Evolutionary conservation across 1,140 invertebrate genomes (phyloP).

Genomic region (Sitophilus oryzae): DNA sequence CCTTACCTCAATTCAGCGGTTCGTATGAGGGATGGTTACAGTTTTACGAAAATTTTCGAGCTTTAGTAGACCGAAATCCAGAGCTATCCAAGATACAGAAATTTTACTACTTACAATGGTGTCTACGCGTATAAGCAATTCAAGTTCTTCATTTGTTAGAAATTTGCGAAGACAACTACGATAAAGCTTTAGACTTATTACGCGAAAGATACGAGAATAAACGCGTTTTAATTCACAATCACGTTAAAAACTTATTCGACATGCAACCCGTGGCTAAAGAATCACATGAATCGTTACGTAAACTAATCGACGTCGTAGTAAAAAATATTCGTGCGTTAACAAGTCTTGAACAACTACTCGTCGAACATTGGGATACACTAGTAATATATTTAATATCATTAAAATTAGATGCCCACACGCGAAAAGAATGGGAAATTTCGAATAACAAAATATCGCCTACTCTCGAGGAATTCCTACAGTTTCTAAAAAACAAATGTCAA

Average conservation of each 20-base stretch:
- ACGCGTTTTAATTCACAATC: too few relatives aligned
- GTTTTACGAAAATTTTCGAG: conserved; percentile 19
- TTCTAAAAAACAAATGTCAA: conserved; percentile 18
- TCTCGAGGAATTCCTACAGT: conserved; percentile 10
- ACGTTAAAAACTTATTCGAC: too few relatives aligned
- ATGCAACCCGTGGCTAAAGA: conserved; percentile 25
- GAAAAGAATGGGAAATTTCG: too few relatives aligned
- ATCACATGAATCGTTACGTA: conserved; percentile 12
- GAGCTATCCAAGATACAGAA: conserved; percentile 20
- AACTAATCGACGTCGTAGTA: too few relatives aligned
- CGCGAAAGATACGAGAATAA: too few relatives aligned
- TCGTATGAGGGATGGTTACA: conserved; percentile 18
- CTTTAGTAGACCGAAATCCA: conserved; percentile 18
- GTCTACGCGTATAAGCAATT: conserved; percentile 24
- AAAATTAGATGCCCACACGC: conserved; percentile 12
- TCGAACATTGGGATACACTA: conserved; percentile 34
- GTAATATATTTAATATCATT: conserved; percentile 19
- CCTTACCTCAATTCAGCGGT: conserved; percentile 14
- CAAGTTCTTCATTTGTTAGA: conserved; percentile 27
- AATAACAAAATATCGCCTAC: conserved; percentile 15
- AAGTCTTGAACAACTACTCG: conserved; percentile 26
- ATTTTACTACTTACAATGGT: conserved; percentile 32
- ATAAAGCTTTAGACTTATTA: too few relatives aligned
- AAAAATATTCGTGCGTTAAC: conserved; percentile 28
- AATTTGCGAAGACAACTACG: conserved; percentile 21